These are phyloP conservation scores for Cylindroiulus punctatus DNA, from an alignment of 2,888 invertebrate genomes.

Conservation along the genomic window DNA sequence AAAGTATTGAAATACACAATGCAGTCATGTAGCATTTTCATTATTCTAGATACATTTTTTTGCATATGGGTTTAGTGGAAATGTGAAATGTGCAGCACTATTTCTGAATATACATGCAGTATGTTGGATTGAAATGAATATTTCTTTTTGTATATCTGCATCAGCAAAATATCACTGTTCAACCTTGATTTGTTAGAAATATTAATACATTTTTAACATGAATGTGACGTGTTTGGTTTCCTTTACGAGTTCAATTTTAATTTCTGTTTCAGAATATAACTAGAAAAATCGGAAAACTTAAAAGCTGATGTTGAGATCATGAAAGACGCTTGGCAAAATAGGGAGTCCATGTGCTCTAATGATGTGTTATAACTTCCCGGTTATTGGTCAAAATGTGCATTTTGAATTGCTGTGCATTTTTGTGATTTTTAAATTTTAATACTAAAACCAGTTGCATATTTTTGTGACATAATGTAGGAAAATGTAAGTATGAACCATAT, in stretches of 20 bases:
- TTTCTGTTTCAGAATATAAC: too few species aligned
- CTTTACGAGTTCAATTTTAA: neutral
- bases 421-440: too few species aligned
- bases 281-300: too few species aligned
- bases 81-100: neutral
- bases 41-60: neutral
- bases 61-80: neutral
- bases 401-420: too few species aligned
- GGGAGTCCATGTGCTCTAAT: too few species aligned
- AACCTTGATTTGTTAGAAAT: neutral
- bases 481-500: too few species aligned
- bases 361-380: too few species aligned
- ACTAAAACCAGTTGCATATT: too few species aligned
- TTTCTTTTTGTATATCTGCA: neutral
- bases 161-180: neutral
- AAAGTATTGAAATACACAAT: neutral
- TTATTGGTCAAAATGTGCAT: too few species aligned
- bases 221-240: neutral
- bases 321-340: too few species aligned
- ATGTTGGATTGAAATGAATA: neutral
- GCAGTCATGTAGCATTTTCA: neutral
- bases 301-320: too few species aligned
- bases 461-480: too few species aligned
- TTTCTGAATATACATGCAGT: neutral
- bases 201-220: slow-evolving; percentile 20